Evolutionary conservation across 2,113 vertebrate species (phyloP).

Genomic region (Tetraodon nigroviridis): DNA sequence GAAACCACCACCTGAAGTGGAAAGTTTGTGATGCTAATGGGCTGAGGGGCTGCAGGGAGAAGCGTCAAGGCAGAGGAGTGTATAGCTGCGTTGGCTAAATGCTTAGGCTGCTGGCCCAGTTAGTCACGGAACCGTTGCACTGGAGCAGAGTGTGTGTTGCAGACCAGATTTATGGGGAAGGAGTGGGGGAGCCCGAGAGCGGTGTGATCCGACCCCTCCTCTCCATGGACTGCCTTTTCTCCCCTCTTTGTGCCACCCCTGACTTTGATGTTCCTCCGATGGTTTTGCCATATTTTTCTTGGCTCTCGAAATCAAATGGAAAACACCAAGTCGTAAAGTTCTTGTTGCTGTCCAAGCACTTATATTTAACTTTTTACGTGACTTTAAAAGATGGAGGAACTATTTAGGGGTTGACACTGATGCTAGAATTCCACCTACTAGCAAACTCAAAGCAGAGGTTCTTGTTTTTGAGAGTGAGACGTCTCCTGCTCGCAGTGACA

Average conservation of each 20-base stretch:
- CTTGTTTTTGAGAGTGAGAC: conserved; percentile 44
- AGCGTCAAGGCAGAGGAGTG: conserved; percentile 63
- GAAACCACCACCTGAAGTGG: conserved; percentile 70
- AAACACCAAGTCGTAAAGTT: conserved; percentile 79
- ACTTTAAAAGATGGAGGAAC: conserved; percentile 68
- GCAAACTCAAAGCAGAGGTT: conserved; percentile 63
- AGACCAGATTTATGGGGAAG: conserved; percentile 65
- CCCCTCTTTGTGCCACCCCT: conserved; percentile 29
- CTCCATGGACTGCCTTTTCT: conserved; percentile 9
- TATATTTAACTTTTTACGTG: conserved; percentile 62
- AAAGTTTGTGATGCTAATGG: conserved; percentile 74
- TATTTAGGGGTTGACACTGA: conserved; percentile 71
- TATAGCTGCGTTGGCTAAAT: conserved; percentile 61
- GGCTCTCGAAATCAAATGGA: conserved; percentile 72
- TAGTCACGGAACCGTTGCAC: conserved; percentile 27
- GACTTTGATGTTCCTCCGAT: conserved; percentile 79
- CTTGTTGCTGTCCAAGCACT: conserved; percentile 65
- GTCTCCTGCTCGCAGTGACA: conserved; percentile 57
- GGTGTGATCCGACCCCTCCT: conserved; percentile 45
- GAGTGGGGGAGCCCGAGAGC: conserved; percentile 76
- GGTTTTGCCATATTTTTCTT: conserved; percentile 85
- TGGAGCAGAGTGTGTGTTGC: conserved; percentile 54
- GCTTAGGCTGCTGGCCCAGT: conserved; percentile 43
- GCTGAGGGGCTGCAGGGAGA: conserved; percentile 64
- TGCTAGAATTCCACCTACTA: conserved; percentile 72